These are phyloP conservation scores for Argyra leucocephala DNA, from an alignment of 2,888 invertebrate genomes.

Conservation along the genomic window DNA sequence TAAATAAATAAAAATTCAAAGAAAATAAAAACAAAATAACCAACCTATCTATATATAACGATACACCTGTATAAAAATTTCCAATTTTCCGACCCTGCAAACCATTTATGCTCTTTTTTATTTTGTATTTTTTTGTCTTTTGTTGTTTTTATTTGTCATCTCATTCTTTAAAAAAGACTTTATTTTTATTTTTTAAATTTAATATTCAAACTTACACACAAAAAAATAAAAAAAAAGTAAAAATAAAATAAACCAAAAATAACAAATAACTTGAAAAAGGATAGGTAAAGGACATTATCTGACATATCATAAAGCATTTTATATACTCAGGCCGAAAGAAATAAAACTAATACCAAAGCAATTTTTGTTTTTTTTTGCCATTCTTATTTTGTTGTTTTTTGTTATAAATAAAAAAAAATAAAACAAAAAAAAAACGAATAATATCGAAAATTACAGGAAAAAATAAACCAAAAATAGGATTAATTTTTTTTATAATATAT, in stretches of 20 bases:
- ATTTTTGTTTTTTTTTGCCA: background rate
- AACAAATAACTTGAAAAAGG: too few species aligned
- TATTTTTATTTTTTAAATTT: background rate
- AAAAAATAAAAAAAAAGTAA: background rate
- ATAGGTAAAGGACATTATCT: background rate
- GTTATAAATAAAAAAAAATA: too few species aligned
- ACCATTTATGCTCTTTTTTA: background rate
- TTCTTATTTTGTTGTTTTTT: too few species aligned
- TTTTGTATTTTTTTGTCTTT: background rate
- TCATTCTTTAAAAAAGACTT: background rate
- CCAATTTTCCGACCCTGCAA: background rate
- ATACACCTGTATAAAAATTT: background rate
- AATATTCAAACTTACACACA: too few species aligned
- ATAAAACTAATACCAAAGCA: background rate
- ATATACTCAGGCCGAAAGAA: background rate
- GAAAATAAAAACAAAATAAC: too few species aligned
- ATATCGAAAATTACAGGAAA: too few species aligned
- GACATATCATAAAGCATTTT: slow-evolving; percentile 6
- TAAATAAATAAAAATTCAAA: too few species aligned
- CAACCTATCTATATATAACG: background rate
- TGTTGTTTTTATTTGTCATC: background rate
- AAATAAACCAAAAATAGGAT: too few species aligned
- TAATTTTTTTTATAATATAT: too few species aligned
- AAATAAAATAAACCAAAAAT: background rate
- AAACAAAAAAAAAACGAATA: too few species aligned